phyloP scores from a whole-genome alignment of 2,888 invertebrate genomes.

The Tetrapedia diversipes region DNA sequence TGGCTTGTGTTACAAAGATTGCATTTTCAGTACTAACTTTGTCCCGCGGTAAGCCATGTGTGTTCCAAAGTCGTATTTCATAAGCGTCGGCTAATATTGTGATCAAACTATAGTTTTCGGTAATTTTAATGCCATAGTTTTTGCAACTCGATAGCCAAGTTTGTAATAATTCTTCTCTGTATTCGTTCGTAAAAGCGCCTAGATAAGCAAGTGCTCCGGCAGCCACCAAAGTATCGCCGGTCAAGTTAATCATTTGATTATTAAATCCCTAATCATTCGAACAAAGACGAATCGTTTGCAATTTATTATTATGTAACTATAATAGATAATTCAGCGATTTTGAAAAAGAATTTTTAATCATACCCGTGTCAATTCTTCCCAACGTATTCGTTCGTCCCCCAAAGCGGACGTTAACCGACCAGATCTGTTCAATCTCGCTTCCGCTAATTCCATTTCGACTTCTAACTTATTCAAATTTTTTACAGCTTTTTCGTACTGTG shows the following conservation, averaged over 20 bases:
- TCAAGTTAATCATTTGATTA: slow-evolving; percentile 87
- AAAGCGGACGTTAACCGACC: slow-evolving; percentile 93
- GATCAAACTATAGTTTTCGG: slow-evolving; percentile 87
- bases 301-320: background rate
- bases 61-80: slow-evolving; percentile 95
- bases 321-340: background rate
- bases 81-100: slow-evolving; percentile 91
- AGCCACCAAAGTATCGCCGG: slow-evolving; percentile 94
- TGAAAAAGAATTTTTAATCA: background rate
- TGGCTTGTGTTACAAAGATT: slow-evolving; percentile 92
- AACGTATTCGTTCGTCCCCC: slow-evolving; percentile 93
- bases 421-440: slow-evolving; percentile 90
- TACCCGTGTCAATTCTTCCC: slow-evolving; percentile 90
- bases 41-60: slow-evolving; percentile 94
- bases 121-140: slow-evolving; percentile 88
- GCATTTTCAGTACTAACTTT: slow-evolving; percentile 96
- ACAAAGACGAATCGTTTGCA: background rate
- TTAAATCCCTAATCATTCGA: slow-evolving; percentile 85
- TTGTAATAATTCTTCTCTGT: slow-evolving; percentile 87
- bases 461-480: slow-evolving; percentile 90
- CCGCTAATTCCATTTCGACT: slow-evolving; percentile 90
- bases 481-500: slow-evolving; percentile 89
- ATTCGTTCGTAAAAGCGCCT: slow-evolving; percentile 92
- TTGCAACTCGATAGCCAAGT: slow-evolving; percentile 89
- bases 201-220: slow-evolving; percentile 95